phyloP scores from a whole-genome alignment of 2,888 invertebrate genomes.

The Calliscelio sp. region DNA sequence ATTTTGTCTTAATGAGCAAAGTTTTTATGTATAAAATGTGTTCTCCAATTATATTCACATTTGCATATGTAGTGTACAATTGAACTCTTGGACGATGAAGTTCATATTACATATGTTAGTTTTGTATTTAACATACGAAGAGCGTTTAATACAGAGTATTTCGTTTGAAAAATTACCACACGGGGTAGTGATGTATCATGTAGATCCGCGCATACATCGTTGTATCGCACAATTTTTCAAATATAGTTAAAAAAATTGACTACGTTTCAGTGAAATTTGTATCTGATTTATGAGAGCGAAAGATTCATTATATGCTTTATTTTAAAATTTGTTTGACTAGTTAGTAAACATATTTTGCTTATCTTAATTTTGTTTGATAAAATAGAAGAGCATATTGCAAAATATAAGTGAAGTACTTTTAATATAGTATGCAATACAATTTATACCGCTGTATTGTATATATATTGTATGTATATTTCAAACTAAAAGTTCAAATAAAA shows the following conservation, averaged over 20 bases:
- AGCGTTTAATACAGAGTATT: conserved; percentile 12
- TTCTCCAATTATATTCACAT: background rate
- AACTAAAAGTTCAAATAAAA: conserved; percentile 18
- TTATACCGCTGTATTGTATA: no score
- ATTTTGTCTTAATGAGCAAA: background rate
- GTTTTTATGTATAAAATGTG: background rate
- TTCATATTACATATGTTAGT: conserved; percentile 8
- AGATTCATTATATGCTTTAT: background rate
- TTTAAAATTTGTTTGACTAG: no score
- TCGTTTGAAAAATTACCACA: conserved; percentile 34
- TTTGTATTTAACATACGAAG: conserved; percentile 27
- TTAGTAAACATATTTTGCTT: no score
- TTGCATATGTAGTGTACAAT: background rate
- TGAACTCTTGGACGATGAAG: background rate
- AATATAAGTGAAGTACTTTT: no score
- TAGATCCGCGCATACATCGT: conserved; percentile 24
- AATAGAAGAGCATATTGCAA: no score
- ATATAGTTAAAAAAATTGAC: background rate
- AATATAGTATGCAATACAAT: no score
- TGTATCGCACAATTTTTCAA: conserved; percentile 37
- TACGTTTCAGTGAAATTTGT: background rate
- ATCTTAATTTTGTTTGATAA: no score
- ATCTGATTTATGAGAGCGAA: background rate
- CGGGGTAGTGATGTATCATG: conserved; percentile 22
- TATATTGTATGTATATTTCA: no score